Percentiles rank a stretch among this genome's conserved stretches.
phyloP scores from a whole-genome alignment of 2,888 invertebrate species.

The Unio pictorum region DNA sequence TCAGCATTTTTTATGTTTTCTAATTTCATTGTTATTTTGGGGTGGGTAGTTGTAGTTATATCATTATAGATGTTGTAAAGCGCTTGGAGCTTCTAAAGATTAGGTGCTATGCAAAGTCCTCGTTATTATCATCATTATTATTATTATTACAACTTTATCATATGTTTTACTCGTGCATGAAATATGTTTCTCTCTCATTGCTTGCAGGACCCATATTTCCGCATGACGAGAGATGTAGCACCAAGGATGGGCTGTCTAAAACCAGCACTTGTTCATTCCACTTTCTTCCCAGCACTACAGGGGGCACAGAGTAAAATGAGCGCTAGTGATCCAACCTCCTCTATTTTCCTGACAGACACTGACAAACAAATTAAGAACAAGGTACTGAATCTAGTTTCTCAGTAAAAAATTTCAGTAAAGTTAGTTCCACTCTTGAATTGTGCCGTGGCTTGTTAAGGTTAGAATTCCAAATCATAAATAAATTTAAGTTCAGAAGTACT shows the following conservation, averaged over 20 bases:
- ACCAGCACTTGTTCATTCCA: conserved; percentile 88
- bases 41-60: no score
- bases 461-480: neutral
- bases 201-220: conserved; percentile 93
- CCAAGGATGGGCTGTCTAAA: conserved; percentile 89
- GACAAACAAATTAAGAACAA: conserved; percentile 96
- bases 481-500: neutral
- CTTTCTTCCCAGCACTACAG: conserved; percentile 94
- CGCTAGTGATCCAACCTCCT: conserved; percentile 92
- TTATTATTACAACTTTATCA: no score
- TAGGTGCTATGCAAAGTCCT: no score
- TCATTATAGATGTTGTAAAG: no score
- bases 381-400: conserved; percentile 73
- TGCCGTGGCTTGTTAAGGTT: neutral
- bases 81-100: no score
- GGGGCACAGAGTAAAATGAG: conserved; percentile 99
- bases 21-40: no score
- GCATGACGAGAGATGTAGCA: conserved; percentile 99
- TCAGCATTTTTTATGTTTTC: no score
- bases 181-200: neutral
- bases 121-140: no score
- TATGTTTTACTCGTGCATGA: neutral
- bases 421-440: neutral
- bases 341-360: conserved; percentile 95
- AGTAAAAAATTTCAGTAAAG: no score